Evolutionary conservation across 2,888 invertebrate genomes (phyloP).

Genomic region (Epirrita christyi): DNA sequence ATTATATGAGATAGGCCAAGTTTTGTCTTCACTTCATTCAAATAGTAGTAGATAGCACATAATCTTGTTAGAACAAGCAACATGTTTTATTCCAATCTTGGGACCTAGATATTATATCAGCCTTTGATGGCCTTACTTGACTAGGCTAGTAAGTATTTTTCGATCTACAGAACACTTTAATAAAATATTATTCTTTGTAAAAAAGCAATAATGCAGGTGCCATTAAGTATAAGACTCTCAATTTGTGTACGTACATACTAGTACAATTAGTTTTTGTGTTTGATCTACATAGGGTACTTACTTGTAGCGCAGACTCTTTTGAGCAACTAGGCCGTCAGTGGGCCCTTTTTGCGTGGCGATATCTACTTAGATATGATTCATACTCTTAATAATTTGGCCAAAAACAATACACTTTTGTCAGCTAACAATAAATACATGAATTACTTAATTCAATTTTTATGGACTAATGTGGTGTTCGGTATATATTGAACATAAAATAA

Average conservation of each 20-base stretch:
- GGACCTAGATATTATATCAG: background rate
- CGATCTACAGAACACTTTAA: background rate
- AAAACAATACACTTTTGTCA: too few relatives aligned
- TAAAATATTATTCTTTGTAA: background rate
- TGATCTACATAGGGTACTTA: too few relatives aligned
- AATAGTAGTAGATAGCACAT: background rate
- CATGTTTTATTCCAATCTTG: background rate
- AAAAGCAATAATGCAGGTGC: slow-evolving; percentile 35
- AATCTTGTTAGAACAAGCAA: background rate
- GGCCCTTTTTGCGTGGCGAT: too few relatives aligned
- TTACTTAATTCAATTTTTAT: too few relatives aligned
- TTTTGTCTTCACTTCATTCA: background rate
- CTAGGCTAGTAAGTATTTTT: background rate
- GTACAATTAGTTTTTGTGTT: background rate
- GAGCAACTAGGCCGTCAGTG: too few relatives aligned
- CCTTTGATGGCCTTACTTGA: background rate
- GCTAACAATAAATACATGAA: too few relatives aligned
- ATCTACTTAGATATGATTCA: too few relatives aligned
- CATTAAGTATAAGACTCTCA: slow-evolving; percentile 33
- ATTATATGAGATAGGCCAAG: background rate
- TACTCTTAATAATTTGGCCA: too few relatives aligned
- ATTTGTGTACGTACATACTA: background rate
- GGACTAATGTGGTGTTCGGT: background rate
- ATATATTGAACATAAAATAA: slow-evolving; percentile 5
- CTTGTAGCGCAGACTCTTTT: too few relatives aligned